Base-by-base conservation (phyloP, 2,113 vertebrate species). In the Oenanthe melanoleuca region DNA sequence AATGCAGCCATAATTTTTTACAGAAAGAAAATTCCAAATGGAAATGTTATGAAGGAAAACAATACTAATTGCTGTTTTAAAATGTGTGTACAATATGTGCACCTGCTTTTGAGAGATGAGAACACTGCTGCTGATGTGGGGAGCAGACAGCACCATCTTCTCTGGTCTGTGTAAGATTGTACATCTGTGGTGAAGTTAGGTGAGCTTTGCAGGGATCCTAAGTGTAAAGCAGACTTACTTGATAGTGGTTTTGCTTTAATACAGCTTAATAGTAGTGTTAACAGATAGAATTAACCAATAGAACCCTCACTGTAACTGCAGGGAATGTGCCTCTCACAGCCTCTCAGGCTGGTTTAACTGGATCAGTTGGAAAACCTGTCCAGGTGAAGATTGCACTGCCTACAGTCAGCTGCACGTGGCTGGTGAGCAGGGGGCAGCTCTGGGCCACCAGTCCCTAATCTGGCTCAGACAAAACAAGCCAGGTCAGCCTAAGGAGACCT, bases 401-500 rank as follows among this genome's bases (percentile, higher is more conserved):
- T 1, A 0, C 47, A 66, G 45, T 6, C 2, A 1, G 60, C 57
- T 75, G 82, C 59, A 42, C 0, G 4, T 53, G 59, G 49, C 45
- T 3, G 2, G 34, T 16, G 75, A 90, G 28, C 0, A 83, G 49
- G 9, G 74, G 42, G 55, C 66, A 80, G 50, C 67, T 77, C 82
- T 90, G 47, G 72, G 75, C 34, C 60, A 71, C 64, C 57, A 66
- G 44, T n/a, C 69, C 75, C 75, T 84, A 8, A 88, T 37, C 23
- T 49, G 72, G 75, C 19, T 73, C 72, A 57, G 33, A 4, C 60
- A 77, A 71, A 94, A 84, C 65, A 70, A 67, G 34, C 44, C 70
- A 82, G 80, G 67, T 70, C 73, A 89, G 85, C 63, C 42, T 55
- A 24, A 86, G 69, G 34, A 88, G 67, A 56, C 16, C 72, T 86